Evolutionary conservation across 2,888 invertebrate genomes (phyloP).

Genomic region (Carabus problematicus): DNA sequence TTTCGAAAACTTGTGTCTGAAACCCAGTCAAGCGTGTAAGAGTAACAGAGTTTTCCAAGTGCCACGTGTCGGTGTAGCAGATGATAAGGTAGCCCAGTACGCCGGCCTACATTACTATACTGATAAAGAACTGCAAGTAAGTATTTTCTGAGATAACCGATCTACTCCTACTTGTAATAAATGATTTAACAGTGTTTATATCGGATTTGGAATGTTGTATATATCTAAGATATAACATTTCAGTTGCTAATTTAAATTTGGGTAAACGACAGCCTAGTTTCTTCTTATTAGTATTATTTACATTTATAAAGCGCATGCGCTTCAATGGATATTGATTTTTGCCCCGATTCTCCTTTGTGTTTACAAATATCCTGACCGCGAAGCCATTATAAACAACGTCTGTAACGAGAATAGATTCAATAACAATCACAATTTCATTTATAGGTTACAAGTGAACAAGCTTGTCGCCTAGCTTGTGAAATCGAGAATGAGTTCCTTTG

Average conservation of each 20-base stretch:
- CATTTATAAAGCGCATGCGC: too few species aligned
- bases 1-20: conserved; percentile 90
- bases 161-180: conserved; percentile 88
- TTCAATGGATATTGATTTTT: too few species aligned
- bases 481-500: conserved; percentile 93
- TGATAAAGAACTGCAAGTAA: conserved; percentile 87
- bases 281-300: too few species aligned
- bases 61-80: conserved; percentile 87
- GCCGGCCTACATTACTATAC: conserved; percentile 91
- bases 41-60: conserved; percentile 76
- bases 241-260: too few species aligned
- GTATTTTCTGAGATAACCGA: conserved; percentile 86
- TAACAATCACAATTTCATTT: neutral
- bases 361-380: too few species aligned
- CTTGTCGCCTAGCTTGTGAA: conserved; percentile 90
- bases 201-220: conserved; percentile 76
- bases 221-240: conserved; percentile 61
- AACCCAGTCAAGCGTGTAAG: conserved; percentile 88
- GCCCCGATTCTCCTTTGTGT: too few species aligned
- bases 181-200: conserved; percentile 91
- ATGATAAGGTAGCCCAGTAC: conserved; percentile 91
- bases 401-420: too few species aligned
- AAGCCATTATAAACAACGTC: too few species aligned
- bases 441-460: conserved; percentile 83
- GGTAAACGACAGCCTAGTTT: too few species aligned